These are phyloP conservation scores for Gymnocheta viridis DNA, from an alignment of 2,888 invertebrate genomes.

Conservation along the genomic window DNA sequence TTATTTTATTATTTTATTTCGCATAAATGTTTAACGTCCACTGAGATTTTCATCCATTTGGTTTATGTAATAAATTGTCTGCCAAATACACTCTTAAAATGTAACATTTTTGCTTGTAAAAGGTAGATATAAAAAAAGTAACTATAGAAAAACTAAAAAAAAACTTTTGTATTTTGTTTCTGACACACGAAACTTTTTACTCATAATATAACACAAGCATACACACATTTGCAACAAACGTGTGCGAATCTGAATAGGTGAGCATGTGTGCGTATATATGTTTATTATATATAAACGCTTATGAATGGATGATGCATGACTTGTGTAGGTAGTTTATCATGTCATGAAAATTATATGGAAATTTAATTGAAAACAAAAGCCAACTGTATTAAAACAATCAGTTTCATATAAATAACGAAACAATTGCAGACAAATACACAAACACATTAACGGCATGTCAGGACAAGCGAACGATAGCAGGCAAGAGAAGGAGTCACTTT, in stretches of 20 bases:
- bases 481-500: background rate
- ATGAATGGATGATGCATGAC: constrained; percentile 70
- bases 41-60: constrained; percentile 60
- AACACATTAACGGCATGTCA: constrained; percentile 11
- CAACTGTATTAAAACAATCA: constrained; percentile 73
- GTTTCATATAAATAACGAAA: constrained; percentile 55
- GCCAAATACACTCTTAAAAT: constrained; percentile 62
- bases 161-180: constrained; percentile 4
- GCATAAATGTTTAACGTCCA: constrained; percentile 54
- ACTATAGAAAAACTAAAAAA: no score
- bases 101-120: constrained; percentile 18
- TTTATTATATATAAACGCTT: constrained; percentile 35
- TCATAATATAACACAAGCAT: background rate
- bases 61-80: constrained; percentile 63
- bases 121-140: no score
- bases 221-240: background rate
- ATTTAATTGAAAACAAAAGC: constrained; percentile 81
- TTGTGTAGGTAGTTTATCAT: constrained; percentile 78
- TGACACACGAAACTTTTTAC: constrained; percentile 10
- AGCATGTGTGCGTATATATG: background rate
- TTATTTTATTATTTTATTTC: constrained; percentile 10
- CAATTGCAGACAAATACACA: constrained; percentile 5
- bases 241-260: background rate
- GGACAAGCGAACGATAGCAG: background rate
- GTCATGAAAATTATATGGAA: constrained; percentile 80